These are phyloP conservation scores for Cryptocheilus praepositus DNA, from an alignment of 2,888 invertebrate genomes.

Conservation along the genomic window DNA sequence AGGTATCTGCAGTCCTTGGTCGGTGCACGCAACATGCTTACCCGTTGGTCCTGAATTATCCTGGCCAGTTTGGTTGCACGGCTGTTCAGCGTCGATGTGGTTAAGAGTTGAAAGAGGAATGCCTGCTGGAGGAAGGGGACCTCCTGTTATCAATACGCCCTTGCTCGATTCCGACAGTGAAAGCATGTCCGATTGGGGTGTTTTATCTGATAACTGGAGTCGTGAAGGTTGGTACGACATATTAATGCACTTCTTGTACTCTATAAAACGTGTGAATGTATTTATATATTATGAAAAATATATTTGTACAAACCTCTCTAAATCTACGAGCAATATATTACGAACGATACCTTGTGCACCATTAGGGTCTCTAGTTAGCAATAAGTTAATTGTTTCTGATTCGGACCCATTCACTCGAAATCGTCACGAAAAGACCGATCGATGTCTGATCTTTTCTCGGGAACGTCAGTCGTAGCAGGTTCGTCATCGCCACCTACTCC, in stretches of 20 bases:
- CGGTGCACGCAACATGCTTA: slow-evolving; percentile 69
- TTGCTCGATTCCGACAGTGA: slow-evolving; percentile 65
- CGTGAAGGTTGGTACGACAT: slow-evolving; percentile 63
- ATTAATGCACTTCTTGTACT: background rate
- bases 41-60: slow-evolving; percentile 68
- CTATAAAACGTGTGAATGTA: background rate
- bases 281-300: slow-evolving; percentile 5
- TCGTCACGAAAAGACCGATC: slow-evolving; percentile 39
- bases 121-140: slow-evolving; percentile 48
- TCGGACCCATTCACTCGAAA: slow-evolving; percentile 29
- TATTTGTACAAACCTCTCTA: slow-evolving; percentile 1
- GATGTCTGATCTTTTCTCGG: slow-evolving; percentile 40
- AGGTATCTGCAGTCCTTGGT: slow-evolving; percentile 72
- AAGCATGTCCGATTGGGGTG: slow-evolving; percentile 72
- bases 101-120: slow-evolving; percentile 74
- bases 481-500: slow-evolving; percentile 68
- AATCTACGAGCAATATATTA: background rate
- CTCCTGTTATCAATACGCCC: slow-evolving; percentile 46
- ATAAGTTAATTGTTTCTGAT: slow-evolving; percentile 34
- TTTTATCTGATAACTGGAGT: slow-evolving; percentile 72
- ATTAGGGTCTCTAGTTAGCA: slow-evolving; percentile 11
- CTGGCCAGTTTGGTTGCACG: slow-evolving; percentile 81
- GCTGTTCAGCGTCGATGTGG: slow-evolving; percentile 80
- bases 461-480: slow-evolving; percentile 60
- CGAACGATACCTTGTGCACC: background rate